Evolutionary conservation across 2,113 vertebrate species (phyloP).

Genomic region (Paraplagusia blochii): DNA sequence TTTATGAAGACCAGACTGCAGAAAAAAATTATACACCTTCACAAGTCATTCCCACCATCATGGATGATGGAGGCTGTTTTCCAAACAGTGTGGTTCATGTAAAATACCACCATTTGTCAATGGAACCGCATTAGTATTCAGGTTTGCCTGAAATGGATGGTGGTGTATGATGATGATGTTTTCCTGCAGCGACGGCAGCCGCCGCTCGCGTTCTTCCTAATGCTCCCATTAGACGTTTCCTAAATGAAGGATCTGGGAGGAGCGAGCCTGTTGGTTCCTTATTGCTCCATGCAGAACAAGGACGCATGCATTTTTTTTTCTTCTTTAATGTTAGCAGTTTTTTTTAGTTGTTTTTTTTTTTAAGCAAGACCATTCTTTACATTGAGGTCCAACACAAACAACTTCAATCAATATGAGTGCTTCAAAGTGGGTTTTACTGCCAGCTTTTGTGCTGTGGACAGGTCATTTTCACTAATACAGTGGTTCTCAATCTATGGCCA

Average conservation of each 20-base stretch:
- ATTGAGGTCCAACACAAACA: background rate
- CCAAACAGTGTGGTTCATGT: slow-evolving; percentile 34
- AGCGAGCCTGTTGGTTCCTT: slow-evolving; percentile 29
- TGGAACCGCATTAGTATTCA: slow-evolving; percentile 52
- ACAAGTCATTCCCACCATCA: slow-evolving; percentile 15
- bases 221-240: slow-evolving; percentile 54
- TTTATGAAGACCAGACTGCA: no score
- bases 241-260: slow-evolving; percentile 34
- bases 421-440: no score
- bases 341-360: slow-evolving; percentile 17
- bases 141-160: slow-evolving; percentile 28
- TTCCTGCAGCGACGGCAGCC: slow-evolving; percentile 28
- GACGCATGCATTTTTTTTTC: slow-evolving; percentile 20
- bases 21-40: background rate
- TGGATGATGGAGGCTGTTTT: slow-evolving; percentile 42
- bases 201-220: slow-evolving; percentile 41
- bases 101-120: slow-evolving; percentile 44
- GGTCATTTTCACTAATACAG: no score
- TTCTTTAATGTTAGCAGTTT: slow-evolving; percentile 24
- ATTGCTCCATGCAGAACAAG: slow-evolving; percentile 17
- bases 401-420: background rate
- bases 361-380: slow-evolving; percentile 10
- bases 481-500: no score
- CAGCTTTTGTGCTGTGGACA: no score
- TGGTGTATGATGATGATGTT: slow-evolving; percentile 32